Evolutionary conservation across 2,113 vertebrate genomes (phyloP).

Genomic region (Gavialis gangeticus): DNA sequence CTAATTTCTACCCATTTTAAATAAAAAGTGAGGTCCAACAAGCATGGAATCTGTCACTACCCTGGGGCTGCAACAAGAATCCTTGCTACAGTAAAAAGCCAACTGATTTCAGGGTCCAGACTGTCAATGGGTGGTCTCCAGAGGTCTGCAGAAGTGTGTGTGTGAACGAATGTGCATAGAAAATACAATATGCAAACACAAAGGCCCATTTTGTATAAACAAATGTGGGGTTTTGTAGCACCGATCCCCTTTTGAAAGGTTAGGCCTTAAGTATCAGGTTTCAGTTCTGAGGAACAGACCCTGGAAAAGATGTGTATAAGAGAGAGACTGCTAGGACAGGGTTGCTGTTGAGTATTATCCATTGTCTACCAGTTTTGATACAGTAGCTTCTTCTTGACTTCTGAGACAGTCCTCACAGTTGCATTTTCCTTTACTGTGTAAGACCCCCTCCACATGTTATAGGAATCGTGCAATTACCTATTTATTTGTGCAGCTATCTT

Average conservation of each 20-base stretch:
- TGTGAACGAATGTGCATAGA: neutral
- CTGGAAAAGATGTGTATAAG: neutral
- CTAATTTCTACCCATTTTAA: neutral
- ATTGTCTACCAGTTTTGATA: neutral
- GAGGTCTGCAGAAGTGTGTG: neutral
- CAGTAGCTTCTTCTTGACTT: neutral
- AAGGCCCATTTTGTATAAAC: neutral
- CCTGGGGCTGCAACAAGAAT: neutral
- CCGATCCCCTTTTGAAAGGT: neutral
- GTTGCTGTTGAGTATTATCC: neutral
- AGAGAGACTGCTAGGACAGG: neutral
- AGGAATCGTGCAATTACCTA: too few relatives aligned
- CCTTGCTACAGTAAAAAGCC: neutral
- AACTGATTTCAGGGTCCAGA: neutral
- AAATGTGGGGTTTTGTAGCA: rapidly evolving
- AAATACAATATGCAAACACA: neutral
- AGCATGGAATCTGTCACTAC: neutral
- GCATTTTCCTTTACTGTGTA: neutral
- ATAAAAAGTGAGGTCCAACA: neutral
- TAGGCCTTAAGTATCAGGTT: neutral
- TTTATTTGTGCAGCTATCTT: too few relatives aligned
- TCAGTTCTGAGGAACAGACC: neutral
- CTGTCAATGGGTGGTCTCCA: neutral
- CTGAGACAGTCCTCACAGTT: neutral
- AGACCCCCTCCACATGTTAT: too few relatives aligned